Percentiles rank a stretch among this genome's conserved stretches.
Conservation (phyloP, 1,140 invertebrate genomes). For the Lepidurus packardi region DNA sequence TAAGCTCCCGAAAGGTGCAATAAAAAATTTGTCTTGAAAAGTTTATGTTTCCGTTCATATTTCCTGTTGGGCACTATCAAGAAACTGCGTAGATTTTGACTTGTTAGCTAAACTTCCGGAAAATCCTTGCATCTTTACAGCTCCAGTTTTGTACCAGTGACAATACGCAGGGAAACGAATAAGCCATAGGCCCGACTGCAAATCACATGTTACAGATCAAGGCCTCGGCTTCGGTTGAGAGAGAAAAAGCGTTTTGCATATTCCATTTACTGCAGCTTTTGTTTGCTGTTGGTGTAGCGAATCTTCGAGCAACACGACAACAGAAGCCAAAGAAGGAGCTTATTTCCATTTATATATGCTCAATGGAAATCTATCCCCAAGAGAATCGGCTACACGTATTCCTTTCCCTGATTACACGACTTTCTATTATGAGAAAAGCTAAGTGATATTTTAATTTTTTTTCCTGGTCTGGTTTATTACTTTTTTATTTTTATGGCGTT, state of each 20-base stretch:
- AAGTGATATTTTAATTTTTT: neutral
- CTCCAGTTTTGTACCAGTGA: neutral
- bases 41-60: too few species aligned
- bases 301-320: neutral
- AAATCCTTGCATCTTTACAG: neutral
- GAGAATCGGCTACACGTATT: neutral
- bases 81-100: too few species aligned
- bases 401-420: neutral
- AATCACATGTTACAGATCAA: conserved; percentile 6
- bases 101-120: neutral
- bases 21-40: too few species aligned
- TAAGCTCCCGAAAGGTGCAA: neutral
- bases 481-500: neutral
- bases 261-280: conserved; percentile 19
- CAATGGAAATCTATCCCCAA: conserved; percentile 15
- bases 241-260: conserved; percentile 8
- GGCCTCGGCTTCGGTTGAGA: neutral
- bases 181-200: neutral
- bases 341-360: conserved; percentile 11
- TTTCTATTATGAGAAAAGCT: neutral
- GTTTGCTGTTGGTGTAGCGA: neutral
- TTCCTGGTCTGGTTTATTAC: neutral
- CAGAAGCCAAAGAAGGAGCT: neutral
- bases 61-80: neutral
- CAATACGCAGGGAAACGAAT: neutral